phyloP scores from a whole-genome alignment of 2,888 invertebrate genomes.

The Brachylomia viminalis region DNA sequence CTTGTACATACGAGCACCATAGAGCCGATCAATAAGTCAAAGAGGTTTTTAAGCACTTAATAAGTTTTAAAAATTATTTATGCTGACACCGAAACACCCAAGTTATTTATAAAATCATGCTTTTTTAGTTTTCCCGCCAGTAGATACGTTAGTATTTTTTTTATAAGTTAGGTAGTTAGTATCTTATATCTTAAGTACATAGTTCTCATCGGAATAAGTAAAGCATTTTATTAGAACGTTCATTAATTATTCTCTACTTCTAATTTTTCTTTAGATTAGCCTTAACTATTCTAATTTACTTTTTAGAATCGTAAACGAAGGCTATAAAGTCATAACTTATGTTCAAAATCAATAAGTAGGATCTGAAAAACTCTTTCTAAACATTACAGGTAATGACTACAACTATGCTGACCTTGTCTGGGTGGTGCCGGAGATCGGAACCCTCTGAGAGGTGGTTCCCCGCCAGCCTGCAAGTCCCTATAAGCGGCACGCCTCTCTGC shows the following conservation, averaged over 20 bases:
- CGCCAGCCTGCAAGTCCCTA: conserved; percentile 97
- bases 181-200: conserved; percentile 11
- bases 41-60: conserved; percentile 41
- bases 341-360: not conserved
- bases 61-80: conserved; percentile 19
- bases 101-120: conserved; percentile 62
- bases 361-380: too few relatives aligned
- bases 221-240: not conserved
- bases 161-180: conserved; percentile 24
- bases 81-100: conserved; percentile 51
- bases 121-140: conserved; percentile 44
- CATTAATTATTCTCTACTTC: not conserved
- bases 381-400: not conserved
- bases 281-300: not conserved
- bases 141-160: conserved; percentile 17
- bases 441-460: conserved; percentile 98
- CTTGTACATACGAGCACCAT: conserved; percentile 16
- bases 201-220: conserved; percentile 5
- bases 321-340: not conserved
- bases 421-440: conserved; percentile 96
- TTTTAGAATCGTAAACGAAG: not conserved
- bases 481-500: conserved; percentile 96
- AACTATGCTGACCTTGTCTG: conserved; percentile 79
- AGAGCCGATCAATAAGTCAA: conserved; percentile 24
- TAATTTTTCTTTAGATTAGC: not conserved